Percentiles rank a stretch among this genome's conserved stretches.
Evolutionary conservation across 2,888 invertebrate genomes (phyloP).

Genomic region (Plemyria rubiginata): DNA sequence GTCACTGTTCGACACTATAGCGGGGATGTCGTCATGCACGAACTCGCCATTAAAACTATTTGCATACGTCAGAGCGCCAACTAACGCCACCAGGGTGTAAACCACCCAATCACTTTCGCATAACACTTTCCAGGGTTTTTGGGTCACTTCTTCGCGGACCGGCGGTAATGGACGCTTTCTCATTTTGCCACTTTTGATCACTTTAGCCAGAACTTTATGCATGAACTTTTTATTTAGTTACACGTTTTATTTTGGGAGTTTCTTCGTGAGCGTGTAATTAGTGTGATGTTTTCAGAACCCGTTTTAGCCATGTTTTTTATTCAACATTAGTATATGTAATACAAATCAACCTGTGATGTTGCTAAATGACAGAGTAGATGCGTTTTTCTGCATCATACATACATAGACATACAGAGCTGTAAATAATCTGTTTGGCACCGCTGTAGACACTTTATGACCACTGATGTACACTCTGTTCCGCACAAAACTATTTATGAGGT

Average conservation of each 20-base stretch:
- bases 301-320: not conserved
- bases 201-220: conserved; percentile 13
- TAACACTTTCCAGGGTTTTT: conserved; percentile 61
- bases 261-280: not conserved
- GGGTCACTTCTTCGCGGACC: conserved; percentile 75
- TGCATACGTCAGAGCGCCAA: conserved; percentile 88
- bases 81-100: conserved; percentile 87
- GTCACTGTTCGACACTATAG: conserved; percentile 92
- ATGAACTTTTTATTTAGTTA: not conserved
- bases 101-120: conserved; percentile 85
- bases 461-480: too few relatives aligned
- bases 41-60: conserved; percentile 92
- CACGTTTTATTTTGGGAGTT: not conserved
- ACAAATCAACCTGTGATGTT: not conserved
- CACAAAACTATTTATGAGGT: too few relatives aligned
- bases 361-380: not conserved
- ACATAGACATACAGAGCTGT: too few relatives aligned
- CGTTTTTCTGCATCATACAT: not conserved
- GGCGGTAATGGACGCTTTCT: conserved; percentile 76
- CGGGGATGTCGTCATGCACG: conserved; percentile 95
- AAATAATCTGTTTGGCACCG: too few relatives aligned
- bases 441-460: too few relatives aligned
- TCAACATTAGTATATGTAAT: not conserved
- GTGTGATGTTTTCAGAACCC: not conserved
- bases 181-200: conserved; percentile 61